A percentile compares a stretch with the other conserved stretches of the same genome.
Evolutionary conservation across 2,113 vertebrate genomes (phyloP).

Genomic region (Mus pahari): DNA sequence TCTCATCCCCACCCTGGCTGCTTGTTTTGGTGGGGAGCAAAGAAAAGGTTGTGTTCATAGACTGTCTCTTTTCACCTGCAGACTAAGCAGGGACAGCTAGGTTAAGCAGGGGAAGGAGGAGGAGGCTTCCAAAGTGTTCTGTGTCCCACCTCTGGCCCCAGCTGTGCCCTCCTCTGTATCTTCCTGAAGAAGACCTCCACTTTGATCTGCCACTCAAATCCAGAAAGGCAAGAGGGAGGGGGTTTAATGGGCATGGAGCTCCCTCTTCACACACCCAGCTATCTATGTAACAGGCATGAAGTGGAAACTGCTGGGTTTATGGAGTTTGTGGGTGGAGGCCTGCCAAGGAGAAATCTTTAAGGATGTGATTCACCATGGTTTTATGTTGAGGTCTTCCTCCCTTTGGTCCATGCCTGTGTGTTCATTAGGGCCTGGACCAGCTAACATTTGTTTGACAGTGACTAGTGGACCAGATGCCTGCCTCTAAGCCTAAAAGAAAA

Average conservation of each 20-base stretch:
- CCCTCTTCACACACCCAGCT: constrained; percentile 33
- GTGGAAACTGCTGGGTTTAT: not conserved
- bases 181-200: not conserved
- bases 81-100: not conserved
- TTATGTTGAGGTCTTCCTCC: not conserved
- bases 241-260: not conserved
- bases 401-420: not conserved
- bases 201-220: not conserved
- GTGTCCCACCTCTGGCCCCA: not conserved
- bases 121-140: not conserved
- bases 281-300: constrained; percentile 72
- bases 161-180: not conserved
- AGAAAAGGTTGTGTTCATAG: not conserved
- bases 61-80: not conserved
- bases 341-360: not conserved
- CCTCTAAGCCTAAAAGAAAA: not conserved
- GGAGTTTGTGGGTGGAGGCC: not conserved
- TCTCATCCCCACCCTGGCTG: not conserved
- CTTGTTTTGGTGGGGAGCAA: not conserved
- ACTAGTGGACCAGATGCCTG: too few species aligned
- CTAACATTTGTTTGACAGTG: not conserved
- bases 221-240: not conserved
- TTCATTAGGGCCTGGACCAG: not conserved
- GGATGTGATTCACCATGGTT: not conserved
- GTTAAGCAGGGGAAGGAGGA: not conserved